Evolutionary conservation across 2,113 vertebrate genomes (phyloP).

Genomic region (Caranx ignobilis): DNA sequence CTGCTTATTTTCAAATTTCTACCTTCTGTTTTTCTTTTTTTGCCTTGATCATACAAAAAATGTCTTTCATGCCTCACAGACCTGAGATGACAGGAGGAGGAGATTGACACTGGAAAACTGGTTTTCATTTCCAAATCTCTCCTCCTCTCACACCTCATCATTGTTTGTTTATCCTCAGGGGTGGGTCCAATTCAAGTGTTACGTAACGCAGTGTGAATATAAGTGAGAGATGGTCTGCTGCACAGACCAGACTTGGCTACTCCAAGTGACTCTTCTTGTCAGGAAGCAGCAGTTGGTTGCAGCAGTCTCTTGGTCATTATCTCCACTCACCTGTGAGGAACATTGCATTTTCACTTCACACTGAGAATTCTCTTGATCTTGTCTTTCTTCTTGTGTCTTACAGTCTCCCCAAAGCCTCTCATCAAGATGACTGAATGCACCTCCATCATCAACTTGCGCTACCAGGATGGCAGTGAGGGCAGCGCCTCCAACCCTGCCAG

Average conservation of each 20-base stretch:
- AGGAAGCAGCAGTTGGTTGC: constrained; percentile 12
- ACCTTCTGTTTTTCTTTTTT: not conserved
- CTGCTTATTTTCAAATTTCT: not conserved
- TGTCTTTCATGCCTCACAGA: not conserved
- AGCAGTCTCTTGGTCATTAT: not conserved
- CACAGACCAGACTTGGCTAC: not conserved
- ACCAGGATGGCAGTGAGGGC: constrained; percentile 44
- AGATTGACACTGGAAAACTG: not conserved
- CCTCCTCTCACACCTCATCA: not conserved
- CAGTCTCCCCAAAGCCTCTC: not conserved
- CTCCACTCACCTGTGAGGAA: not conserved
- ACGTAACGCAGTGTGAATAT: constrained; percentile 11
- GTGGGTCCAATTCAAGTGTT: not conserved
- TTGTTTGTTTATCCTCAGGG: not conserved
- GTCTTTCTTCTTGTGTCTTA: not conserved
- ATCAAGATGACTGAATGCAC: constrained; percentile 57
- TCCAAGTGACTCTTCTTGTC: not conserved
- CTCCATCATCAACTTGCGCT: constrained; percentile 56
- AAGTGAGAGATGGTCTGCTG: not conserved
- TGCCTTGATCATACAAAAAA: not conserved
- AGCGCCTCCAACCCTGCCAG: constrained; percentile 57
- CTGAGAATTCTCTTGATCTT: not conserved
- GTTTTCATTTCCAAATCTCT: not conserved
- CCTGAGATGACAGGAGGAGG: not conserved
- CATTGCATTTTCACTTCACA: not conserved